Base-by-base conservation (phyloP, 2,113 vertebrate species). In the Stegastes partitus region DNA sequence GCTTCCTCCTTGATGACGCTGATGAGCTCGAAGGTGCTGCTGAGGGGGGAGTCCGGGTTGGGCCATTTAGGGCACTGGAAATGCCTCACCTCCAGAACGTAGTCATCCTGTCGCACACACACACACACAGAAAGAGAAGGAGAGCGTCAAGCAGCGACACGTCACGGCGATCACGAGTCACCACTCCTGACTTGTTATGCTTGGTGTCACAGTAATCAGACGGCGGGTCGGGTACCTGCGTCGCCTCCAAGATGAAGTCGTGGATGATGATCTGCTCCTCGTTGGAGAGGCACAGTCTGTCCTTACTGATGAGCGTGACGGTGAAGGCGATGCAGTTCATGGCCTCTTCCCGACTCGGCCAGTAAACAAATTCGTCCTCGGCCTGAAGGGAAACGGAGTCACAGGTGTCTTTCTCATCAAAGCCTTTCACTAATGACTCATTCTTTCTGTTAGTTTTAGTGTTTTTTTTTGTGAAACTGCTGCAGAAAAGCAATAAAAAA, bases 41-140 rank as follows among this genome's bases (percentile, higher is more conserved):
- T 99, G 78, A 99, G 96, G 45, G 98, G 97, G 70, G 96, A 96
- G 10, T 98, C 97, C 2, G 97, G 97, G 84, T 99, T 98, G 53
- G 98, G 98, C 98, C 98, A 99, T 91, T 99, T 99, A 73, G 98
- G 98, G 93, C 98, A 99, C 92, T 99, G 98, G 84, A 99, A 99
- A 92, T 99, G 98, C 74, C 98, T 96, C 28, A 99, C 98, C 90
- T 99, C 98, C 76, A 99, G 93, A 54, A 99, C 98, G 16, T 99
- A 99, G 91, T 99, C 98, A 81, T 99, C 98, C 98, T 99, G 88
- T 77, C 91, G 91, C 0, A 69, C 44, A 82, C 21, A 50, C n/a
- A n/a, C n/a, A n/a, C n/a, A n/a, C n/a, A n/a, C n/a, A n/a, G n/a
- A n/a, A n/a, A n/a, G n/a, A n/a, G 47, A 25, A 39, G 18, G 47